Evolutionary conservation across 1,140 invertebrate genomes (phyloP).

Genomic region (Bombus sibiricus): DNA sequence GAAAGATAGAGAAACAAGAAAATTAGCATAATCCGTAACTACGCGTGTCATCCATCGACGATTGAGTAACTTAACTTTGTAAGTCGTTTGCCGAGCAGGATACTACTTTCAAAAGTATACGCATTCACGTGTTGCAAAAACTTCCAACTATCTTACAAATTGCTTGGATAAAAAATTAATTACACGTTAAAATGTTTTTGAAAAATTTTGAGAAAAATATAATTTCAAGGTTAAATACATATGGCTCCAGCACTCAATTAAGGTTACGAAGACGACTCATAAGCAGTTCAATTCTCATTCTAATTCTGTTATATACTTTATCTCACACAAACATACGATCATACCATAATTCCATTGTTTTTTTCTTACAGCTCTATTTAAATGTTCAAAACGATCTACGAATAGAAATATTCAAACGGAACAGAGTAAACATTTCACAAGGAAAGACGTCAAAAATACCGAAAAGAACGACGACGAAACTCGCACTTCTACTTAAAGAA

Average conservation of each 20-base stretch:
- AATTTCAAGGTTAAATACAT: background rate
- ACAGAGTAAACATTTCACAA: constrained; percentile 1
- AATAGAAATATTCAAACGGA: background rate
- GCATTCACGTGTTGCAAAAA: background rate
- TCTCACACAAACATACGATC: background rate
- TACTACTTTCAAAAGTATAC: constrained; percentile 36
- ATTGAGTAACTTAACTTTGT: constrained; percentile 57
- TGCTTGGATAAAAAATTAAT: background rate
- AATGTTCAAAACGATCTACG: background rate
- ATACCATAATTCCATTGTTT: background rate
- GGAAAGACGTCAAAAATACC: background rate
- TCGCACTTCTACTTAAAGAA: background rate
- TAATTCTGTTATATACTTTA: background rate
- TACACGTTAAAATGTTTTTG: background rate
- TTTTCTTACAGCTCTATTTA: background rate
- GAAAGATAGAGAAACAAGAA: constrained; percentile 27
- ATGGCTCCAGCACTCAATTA: background rate
- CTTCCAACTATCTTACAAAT: no score
- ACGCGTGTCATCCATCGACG: constrained; percentile 59
- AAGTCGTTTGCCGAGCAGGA: constrained; percentile 18
- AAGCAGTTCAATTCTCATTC: background rate
- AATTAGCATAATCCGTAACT: constrained; percentile 70
- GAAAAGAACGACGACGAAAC: no score
- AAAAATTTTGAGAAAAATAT: background rate
- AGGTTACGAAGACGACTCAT: background rate